A percentile compares a stretch with the other conserved stretches of the same genome.
phyloP scores from a whole-genome alignment of 2,797 vertebrate genomes.

The Capromys pilorides region DNA sequence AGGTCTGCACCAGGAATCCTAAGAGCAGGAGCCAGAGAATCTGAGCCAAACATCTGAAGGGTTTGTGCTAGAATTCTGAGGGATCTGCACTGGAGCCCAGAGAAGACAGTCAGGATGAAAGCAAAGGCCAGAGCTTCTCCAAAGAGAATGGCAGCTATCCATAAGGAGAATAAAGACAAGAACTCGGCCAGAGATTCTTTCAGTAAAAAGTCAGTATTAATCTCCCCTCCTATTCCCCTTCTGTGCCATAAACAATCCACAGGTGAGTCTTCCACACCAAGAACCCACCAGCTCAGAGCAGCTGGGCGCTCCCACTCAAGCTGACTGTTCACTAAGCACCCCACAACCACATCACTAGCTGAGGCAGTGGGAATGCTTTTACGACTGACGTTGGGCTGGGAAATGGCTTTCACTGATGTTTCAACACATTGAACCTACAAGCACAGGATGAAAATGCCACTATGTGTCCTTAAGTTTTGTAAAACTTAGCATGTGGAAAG shows the following conservation, averaged over 20 bases:
- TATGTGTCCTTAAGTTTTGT: slow-evolving; percentile 33
- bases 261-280: not conserved
- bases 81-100: not conserved
- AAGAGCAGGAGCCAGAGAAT: not conserved
- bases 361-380: not conserved
- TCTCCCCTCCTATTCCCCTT: not conserved
- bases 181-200: not conserved
- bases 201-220: not conserved
- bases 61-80: not conserved
- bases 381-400: not conserved
- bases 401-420: not conserved
- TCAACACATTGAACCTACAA: slow-evolving; percentile 21
- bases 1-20: not conserved
- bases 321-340: not conserved
- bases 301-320: not conserved
- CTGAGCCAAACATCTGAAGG: not conserved
- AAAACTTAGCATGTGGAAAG: slow-evolving; percentile 9
- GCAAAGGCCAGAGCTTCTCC: not conserved
- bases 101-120: not conserved
- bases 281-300: not conserved
- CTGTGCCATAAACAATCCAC: not conserved
- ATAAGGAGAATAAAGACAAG: not conserved
- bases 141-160: not conserved
- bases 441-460: not conserved
- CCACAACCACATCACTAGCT: not conserved